Base-by-base conservation (phyloP, 2,797 vertebrate species). In the Crax fasciolata region DNA sequence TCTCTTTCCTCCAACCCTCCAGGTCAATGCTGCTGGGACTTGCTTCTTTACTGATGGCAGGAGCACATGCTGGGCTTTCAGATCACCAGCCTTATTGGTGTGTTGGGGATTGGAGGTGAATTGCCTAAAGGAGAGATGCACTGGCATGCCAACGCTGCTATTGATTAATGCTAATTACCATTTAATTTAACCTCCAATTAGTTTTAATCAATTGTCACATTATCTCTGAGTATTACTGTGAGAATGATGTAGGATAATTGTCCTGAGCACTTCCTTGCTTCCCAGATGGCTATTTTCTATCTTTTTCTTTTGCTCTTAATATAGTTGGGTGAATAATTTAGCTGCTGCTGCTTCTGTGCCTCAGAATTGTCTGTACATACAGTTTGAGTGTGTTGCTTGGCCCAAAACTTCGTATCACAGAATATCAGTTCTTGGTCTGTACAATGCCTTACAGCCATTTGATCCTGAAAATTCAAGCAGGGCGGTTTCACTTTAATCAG, bases 101-200 rank as follows among this genome's bases (percentile, higher is more conserved):
- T 54, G 91, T 13, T 93, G 94, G 93, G 96, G 94, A 94, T 96
- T 96, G 89, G 87, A 94, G 88, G 86, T 89, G 94, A 94, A 94
- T 77, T 96, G 95, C 97, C 96, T 97, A 72, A 89, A 94, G 97
- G 94, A 96, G 80, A 25, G 87, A 94, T 78, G 72, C 2, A 0
- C 79, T 87, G 79, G 91, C 74, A 85, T 93, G 88, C 93, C 94
- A 97, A 85, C 88, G 23, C 57, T 52, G 52, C 92, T 95, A 97
- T 97, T 97, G 97, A 97, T 97, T 96, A 96, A 96, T 96, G 94
- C 89, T 97, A 97, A 97, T 97, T 94, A 96, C 92, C 21, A 96
- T 97, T 97, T 97, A 97, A 97, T 97, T 97, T 96, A 96, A 97
- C 92, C 92, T 96, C 92, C 94, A 97, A 97, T 97, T 97, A 97